Evolutionary conservation across 2,797 vertebrate genomes (phyloP), one percentile per base, ranked within the genome.

Genomic region (Miichthys miiuy): DNA sequence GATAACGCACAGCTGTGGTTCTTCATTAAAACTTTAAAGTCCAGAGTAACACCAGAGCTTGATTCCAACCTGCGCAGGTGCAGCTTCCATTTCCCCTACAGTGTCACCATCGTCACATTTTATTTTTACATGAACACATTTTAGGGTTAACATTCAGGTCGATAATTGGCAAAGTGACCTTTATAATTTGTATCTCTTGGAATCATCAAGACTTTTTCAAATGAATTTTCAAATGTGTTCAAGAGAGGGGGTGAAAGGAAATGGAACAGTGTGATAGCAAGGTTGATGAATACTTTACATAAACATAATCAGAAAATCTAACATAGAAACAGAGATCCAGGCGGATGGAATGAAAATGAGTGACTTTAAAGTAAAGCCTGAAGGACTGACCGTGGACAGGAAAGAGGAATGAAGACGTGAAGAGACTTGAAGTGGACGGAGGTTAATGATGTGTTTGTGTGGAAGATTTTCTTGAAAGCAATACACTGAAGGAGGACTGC

Each of bases 401-500:
- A 56, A 16, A 41, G 48, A 21, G 13, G 55, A 57, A 60, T 63
- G 2, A 75, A 52, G 9, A 23, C n/a, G 30, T 27, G 27, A 58
- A 38, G 3, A 66, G 46, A 2, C 34, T 38, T 14, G 23, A 64
- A 18, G 27, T 3, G 17, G 57, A 13, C 51, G 14, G 42, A 64
- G 65, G 61, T 81, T 61, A 62, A 73, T 62, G 38, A 9, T 44
- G 11, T n/a, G 17, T 46, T 66, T 66, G 18, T 9, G 52, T 21
- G 16, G 23, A 27, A 20, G 17, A 41, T 47, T 79, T 64, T 57
- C 20, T 55, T 16, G 6, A 34, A 17, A 62, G 17, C 47, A 60
- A 27, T 30, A 38, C 21, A 30, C 52, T 9, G 4, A 73, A 13
- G 23, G 20, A 25, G 9, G 7, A 62, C 10, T 10, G 52, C 48